Evolutionary conservation across 53 echinoderm and acorn worm species (phyloP).

Genomic region (Echinometra lucunter): DNA sequence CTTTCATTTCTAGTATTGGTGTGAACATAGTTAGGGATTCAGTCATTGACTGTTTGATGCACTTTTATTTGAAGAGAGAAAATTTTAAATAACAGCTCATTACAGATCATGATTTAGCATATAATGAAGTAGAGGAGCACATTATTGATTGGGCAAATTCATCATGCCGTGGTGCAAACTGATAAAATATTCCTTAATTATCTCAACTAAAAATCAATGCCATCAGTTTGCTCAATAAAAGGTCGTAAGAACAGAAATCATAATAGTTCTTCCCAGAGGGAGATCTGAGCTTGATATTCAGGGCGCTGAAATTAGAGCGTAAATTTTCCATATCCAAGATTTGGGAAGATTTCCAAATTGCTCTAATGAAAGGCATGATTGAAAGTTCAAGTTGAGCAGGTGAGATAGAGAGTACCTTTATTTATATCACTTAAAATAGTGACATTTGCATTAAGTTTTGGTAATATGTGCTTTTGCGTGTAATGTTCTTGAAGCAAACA

Average conservation of each 20-base stretch:
- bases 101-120: background rate
- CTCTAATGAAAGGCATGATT: conserved; percentile 23
- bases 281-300: background rate
- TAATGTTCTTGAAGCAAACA: background rate
- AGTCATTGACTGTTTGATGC: conserved; percentile 17
- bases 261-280: conserved; percentile 44
- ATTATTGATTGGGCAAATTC: background rate
- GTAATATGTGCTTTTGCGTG: background rate
- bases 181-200: conserved; percentile 47
- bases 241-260: conserved; percentile 31
- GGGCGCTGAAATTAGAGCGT: conserved; percentile 20
- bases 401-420: background rate
- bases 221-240: background rate
- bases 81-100: background rate
- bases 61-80: background rate
- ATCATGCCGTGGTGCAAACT: background rate
- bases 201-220: background rate
- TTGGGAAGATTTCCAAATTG: conserved; percentile 1
- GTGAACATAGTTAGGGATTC: background rate
- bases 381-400: conserved; percentile 10
- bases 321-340: conserved; percentile 54
- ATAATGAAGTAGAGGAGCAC: background rate
- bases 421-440: background rate
- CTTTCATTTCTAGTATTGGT: background rate
- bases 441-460: background rate